Base-by-base conservation (phyloP, 2,797 vertebrate species). In the Catamblyrhynchus diadema region DNA sequence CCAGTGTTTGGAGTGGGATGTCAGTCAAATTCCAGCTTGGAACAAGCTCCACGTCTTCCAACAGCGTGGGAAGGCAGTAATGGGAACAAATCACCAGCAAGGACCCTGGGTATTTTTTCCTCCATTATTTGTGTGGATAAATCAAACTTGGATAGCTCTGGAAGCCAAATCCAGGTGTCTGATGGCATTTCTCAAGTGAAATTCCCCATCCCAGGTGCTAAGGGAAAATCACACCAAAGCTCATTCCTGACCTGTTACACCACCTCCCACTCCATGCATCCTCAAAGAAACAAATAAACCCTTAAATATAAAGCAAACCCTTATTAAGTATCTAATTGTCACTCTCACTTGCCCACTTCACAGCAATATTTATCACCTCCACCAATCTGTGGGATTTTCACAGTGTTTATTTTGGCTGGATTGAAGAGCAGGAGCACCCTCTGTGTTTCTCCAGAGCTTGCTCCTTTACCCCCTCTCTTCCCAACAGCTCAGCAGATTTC, bases 241-340 rank as follows among this genome's bases (percentile, higher is more conserved):
- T 88, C 72, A 22, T 59, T 78, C 35, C 47, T 81, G 19, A n/a
- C 70, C 57, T 61, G 51, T 51, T 78, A 59, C 1, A 2, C 12
- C 91, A 81, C 82, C 81, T 95, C 81, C 66, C 71, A 47, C 14
- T 59, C 80, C 14, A 28, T 41, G 53, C 39, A 14, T 64, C 57
- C 4, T 1, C 12, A 1, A 60, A 60, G 54, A 35, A 33, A 50
- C 39, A 81, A 65, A 81, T 8, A 53, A n/a, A 65, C 45, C 41
- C 11, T 59, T 47, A 33, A 70, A 32, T n/a, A 60, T 13, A 60
- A 39, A 60, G 39, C 9, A 60, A 59, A 60, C 18, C 25, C 35
- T 57, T 74, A 64, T 87, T 74, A 85, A 89, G 88, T 54, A 48
- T n/a, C 81, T 84, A 79, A 72, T 86, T 91, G 73, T 83, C 75